Conservation (phyloP, 2,113 vertebrate species). For the Anolis sagrei region DNA sequence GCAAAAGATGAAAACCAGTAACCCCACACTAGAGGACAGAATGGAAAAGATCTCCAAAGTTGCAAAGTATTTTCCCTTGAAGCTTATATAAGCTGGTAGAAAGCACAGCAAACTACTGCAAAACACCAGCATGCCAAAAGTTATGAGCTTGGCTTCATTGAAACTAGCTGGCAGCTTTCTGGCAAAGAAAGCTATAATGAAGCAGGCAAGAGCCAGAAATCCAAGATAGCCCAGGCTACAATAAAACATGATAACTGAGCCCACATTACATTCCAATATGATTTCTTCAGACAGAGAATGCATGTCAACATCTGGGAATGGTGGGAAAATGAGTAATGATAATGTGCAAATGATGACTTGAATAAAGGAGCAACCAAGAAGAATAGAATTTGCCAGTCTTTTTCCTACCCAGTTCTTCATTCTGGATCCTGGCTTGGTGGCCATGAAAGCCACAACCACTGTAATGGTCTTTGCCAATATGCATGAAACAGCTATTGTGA, state of each 20-base stretch:
- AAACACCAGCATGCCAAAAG: slow-evolving; percentile 16
- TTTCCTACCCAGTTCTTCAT: slow-evolving; percentile 17
- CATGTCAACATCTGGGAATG: neutral
- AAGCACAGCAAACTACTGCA: slow-evolving; percentile 8
- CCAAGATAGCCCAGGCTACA: neutral
- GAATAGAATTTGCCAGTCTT: neutral
- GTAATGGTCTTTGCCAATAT: slow-evolving; percentile 4
- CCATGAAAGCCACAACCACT: slow-evolving; percentile 10
- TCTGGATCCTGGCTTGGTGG: neutral
- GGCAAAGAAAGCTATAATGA: neutral
- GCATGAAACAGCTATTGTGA: neutral
- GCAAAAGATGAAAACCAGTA: neutral
- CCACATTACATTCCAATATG: slow-evolving; percentile 2
- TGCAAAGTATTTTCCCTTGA: neutral
- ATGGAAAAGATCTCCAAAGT: slow-evolving; percentile 9
- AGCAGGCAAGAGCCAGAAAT: neutral
- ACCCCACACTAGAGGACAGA: neutral
- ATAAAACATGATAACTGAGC: neutral
- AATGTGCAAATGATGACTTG: neutral
- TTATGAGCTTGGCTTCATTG: slow-evolving; percentile 20
- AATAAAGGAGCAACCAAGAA: neutral
- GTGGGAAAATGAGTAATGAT: neutral
- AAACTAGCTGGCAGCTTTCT: neutral
- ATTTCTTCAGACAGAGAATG: neutral
- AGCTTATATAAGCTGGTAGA: neutral